Evolutionary conservation across 2,888 invertebrate genomes (phyloP), one percentile per base, ranked within the genome.

Genomic region (Latrodectus hesperus): DNA sequence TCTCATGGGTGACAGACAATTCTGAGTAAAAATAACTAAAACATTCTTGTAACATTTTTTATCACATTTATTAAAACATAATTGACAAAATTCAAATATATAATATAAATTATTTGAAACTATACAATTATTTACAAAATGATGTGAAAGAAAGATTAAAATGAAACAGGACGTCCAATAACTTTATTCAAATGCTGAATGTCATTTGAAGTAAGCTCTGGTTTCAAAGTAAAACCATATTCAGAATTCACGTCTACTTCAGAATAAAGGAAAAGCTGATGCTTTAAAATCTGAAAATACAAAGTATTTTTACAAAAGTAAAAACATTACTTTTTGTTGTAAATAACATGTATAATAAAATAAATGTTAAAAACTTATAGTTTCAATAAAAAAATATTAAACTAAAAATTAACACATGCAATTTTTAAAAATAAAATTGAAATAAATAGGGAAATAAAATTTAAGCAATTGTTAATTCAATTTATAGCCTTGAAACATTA

Each of bases 241-340:
- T 76, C 80, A n/a, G 51, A 38, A 75, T 52, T 51, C 14, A 52
- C 9, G 38, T 72, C 49, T 9, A 67, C 55, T 72, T 67, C 70
- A 38, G 55, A 76, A 67, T 76, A 86, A 22, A 86, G 52, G 38
- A 86, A 51, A n/a, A 86, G n/a, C 9, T 76, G 68, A 16, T 22
- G 49, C 10, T 71, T 55, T 9, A 76, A 9, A 65, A 64, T 52
- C 86, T 86, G 49, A 52, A 75, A 65, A n/a, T 6, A 51, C 14
- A 9, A 49, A 3, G 12, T 67, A 65, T 17, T 49, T 16, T 49
- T 16, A 76, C 9, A 17, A 73, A 52, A 73, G 12, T 55, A 55
- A 14, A 55, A 55, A 55, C n/a, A 55, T 14, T 1, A 16, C 55
- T 55, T 55, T 9, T 22, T 22, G 22, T 22, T 22, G 22, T 55